Conservation (phyloP, 1,140 invertebrate genomes). For the Meloidogyne exigua region DNA sequence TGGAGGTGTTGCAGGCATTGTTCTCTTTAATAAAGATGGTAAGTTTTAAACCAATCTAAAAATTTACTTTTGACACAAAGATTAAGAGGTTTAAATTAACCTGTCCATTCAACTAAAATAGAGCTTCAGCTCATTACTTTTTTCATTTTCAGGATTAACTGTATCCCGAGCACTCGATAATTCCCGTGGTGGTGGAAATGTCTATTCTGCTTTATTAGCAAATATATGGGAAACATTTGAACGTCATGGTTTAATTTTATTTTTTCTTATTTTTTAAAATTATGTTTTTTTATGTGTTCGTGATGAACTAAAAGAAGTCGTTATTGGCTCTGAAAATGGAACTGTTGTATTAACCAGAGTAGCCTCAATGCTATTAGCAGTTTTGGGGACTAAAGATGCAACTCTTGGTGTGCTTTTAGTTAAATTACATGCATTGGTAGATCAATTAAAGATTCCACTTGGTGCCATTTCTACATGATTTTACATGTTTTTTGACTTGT, state of each 20-base stretch:
- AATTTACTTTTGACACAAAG: too few species aligned
- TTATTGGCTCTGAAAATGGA: slow-evolving; percentile 32
- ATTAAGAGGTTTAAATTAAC: too few species aligned
- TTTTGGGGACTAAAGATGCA: slow-evolving; percentile 23
- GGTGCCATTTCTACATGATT: slow-evolving; percentile 23
- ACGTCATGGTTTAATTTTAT: slow-evolving; percentile 25
- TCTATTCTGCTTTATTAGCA: slow-evolving; percentile 36
- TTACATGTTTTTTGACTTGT: slow-evolving; percentile 5
- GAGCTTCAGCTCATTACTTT: too few species aligned
- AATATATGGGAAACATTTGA: slow-evolving; percentile 43
- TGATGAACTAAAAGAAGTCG: slow-evolving; percentile 31
- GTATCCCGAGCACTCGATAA: slow-evolving; percentile 13
- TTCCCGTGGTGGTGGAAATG: slow-evolving; percentile 26
- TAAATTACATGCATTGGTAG: slow-evolving; percentile 34
- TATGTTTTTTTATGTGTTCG: slow-evolving; percentile 24
- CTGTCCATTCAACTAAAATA: too few species aligned
- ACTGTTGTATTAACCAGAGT: slow-evolving; percentile 36
- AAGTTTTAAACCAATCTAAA: too few species aligned
- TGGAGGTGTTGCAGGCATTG: slow-evolving; percentile 32
- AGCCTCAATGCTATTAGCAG: slow-evolving; percentile 38
- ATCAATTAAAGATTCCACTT: slow-evolving; percentile 34
- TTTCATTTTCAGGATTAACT: slow-evolving; percentile 28
- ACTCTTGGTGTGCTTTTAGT: slow-evolving; percentile 29
- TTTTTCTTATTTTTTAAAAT: slow-evolving; percentile 3
- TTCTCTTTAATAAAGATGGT: slow-evolving; percentile 42